Conservation (phyloP, 2,888 invertebrate species). For the Dromius quadrimaculatus region DNA sequence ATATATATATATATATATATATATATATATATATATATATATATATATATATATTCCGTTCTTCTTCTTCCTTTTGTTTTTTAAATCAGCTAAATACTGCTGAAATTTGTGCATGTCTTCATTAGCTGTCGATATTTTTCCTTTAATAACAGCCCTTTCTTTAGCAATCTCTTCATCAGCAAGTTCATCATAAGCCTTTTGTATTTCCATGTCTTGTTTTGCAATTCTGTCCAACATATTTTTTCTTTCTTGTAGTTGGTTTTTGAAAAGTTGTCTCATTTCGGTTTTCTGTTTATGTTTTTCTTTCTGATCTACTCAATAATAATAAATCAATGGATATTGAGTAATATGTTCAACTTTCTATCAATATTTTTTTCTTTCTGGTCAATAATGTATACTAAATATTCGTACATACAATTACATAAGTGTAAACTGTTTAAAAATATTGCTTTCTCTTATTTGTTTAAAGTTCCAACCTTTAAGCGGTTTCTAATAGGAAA, state of each 20-base stretch:
- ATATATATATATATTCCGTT: constrained; percentile 59
- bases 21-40: too few relatives aligned
- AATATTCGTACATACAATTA: constrained; percentile 6
- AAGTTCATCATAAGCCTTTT: constrained; percentile 30
- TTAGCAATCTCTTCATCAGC: constrained; percentile 28
- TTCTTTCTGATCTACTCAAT: constrained; percentile 1
- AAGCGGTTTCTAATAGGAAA: constrained; percentile 29
- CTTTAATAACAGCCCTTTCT: constrained; percentile 15
- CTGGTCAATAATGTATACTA: too few relatives aligned
- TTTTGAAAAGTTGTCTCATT: background rate
- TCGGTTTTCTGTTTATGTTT: constrained; percentile 10
- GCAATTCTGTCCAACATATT: constrained; percentile 3
- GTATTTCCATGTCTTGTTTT: constrained; percentile 2
- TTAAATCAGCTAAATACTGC: constrained; percentile 61
- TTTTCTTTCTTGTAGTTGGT: constrained; percentile 21
- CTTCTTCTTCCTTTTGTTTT: constrained; percentile 61
- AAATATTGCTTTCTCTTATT: constrained; percentile 13
- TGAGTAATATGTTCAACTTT: background rate
- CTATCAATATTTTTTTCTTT: background rate
- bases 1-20: too few relatives aligned
- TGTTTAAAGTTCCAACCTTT: constrained; percentile 4
- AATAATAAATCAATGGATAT: background rate
- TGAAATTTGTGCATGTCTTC: constrained; percentile 61
- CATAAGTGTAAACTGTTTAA: constrained; percentile 6
- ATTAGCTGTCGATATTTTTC: constrained; percentile 53